Evolutionary conservation across 2,888 invertebrate genomes (phyloP).

Genomic region (Neelides folsomi): DNA sequence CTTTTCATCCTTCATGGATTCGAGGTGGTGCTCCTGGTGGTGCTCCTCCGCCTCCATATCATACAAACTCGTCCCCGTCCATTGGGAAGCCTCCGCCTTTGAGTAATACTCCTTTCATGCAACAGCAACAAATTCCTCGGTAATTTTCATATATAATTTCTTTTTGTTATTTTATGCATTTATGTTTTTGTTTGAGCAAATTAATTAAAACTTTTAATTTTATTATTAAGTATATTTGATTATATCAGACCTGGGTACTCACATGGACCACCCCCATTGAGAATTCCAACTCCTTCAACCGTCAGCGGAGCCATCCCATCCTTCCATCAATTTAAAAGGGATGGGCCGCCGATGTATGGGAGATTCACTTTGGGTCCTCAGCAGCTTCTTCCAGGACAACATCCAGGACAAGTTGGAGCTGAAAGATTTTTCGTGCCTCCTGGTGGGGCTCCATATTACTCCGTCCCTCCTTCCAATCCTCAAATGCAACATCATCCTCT

Average conservation of each 20-base stretch:
- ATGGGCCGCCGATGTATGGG: slow-evolving; percentile 8
- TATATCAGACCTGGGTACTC: slow-evolving; percentile 18
- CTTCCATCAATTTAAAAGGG: slow-evolving; percentile 29
- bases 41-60: slow-evolving; percentile 3
- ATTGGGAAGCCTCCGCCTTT: slow-evolving; percentile 32
- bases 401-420: slow-evolving; percentile 11
- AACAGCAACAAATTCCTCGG: slow-evolving; percentile 8
- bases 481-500: slow-evolving; percentile 21
- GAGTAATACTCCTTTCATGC: slow-evolving; percentile 21
- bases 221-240: not conserved
- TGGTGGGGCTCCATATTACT: slow-evolving; percentile 21
- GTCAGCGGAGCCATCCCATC: slow-evolving; percentile 4
- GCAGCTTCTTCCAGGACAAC: slow-evolving; percentile 15
- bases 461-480: slow-evolving; percentile 23
- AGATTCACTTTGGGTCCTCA: slow-evolving; percentile 13
- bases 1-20: not conserved
- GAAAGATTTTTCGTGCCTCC: slow-evolving; percentile 21
- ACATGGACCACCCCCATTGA: slow-evolving; percentile 19
- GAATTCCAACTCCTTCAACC: slow-evolving; percentile 25
- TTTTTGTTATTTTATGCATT: too few relatives aligned
- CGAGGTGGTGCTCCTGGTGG: not conserved
- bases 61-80: slow-evolving; percentile 2
- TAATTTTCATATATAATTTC: too few relatives aligned
- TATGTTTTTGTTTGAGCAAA: too few relatives aligned
- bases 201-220: too few relatives aligned